Evolutionary conservation across 2,113 vertebrate genomes (phyloP).

Genomic region (Rhynchomys soricoides): DNA sequence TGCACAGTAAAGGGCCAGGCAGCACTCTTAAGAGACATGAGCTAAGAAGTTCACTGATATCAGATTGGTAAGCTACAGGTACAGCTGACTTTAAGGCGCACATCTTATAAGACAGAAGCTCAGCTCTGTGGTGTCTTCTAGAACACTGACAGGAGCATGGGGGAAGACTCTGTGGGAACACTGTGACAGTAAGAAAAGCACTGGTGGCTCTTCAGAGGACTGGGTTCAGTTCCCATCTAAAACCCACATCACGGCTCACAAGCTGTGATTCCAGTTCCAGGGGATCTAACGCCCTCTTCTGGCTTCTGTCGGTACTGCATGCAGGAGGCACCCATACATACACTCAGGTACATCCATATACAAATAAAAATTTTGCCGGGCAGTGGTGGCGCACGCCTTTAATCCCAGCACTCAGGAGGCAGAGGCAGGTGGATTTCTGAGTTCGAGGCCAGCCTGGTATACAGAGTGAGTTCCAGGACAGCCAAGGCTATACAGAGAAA

Average conservation of each 20-base stretch:
- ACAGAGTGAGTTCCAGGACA: no score
- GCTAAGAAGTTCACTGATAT: neutral
- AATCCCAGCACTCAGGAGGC: no score
- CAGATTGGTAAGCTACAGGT: neutral
- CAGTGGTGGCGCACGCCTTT: no score
- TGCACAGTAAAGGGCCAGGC: neutral
- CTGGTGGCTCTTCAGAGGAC: neutral
- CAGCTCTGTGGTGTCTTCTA: neutral
- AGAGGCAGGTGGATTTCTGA: no score
- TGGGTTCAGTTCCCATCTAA: neutral
- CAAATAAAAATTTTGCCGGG: no score
- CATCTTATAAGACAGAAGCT: neutral
- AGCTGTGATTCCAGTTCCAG: neutral
- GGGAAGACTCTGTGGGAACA: neutral
- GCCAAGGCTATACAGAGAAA: no score
- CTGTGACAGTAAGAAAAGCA: neutral
- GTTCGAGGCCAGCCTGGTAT: no score
- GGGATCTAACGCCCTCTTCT: neutral
- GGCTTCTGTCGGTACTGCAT: neutral
- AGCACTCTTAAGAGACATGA: constrained; percentile 1
- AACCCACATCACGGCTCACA: neutral
- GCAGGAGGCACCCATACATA: neutral
- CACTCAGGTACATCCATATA: neutral
- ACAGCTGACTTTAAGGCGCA: neutral
- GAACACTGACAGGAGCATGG: neutral